These are phyloP conservation scores for Dreissena rostriformis DNA, from an alignment of 1,140 invertebrate species.

Conservation along the genomic window DNA sequence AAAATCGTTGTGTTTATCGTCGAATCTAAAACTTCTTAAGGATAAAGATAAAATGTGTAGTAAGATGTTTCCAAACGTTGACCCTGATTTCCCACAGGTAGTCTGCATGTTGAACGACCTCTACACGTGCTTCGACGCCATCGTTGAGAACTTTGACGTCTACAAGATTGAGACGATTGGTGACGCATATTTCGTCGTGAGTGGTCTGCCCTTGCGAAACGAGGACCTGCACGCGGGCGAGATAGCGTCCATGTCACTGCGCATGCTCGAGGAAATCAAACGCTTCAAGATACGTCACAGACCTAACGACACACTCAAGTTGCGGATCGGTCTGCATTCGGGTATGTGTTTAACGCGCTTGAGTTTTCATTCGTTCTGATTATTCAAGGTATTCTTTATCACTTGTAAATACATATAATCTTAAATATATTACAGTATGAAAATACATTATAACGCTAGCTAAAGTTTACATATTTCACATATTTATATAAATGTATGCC, in stretches of 20 bases:
- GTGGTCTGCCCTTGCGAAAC: conserved; percentile 95
- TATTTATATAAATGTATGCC: too few species aligned
- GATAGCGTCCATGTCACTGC: conserved; percentile 91
- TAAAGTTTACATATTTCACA: too few species aligned
- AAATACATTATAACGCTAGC: too few species aligned
- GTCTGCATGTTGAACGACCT: conserved; percentile 79
- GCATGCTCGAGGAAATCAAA: conserved; percentile 91
- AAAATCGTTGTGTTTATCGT: too few species aligned
- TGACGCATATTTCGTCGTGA: conserved; percentile 80
- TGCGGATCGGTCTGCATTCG: conserved; percentile 96
- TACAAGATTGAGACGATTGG: conserved; percentile 92
- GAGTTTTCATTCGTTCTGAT: too few species aligned
- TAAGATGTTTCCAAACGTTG: too few species aligned
- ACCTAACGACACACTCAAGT: conserved; percentile 91
- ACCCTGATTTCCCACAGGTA: conserved; percentile 56
- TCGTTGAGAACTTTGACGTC: conserved; percentile 94
- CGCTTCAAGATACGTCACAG: conserved; percentile 93
- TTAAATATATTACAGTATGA: too few species aligned
- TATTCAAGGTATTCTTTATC: too few species aligned
- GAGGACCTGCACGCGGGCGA: conserved; percentile 95
- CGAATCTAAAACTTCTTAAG: too few species aligned
- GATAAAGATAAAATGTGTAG: too few species aligned
- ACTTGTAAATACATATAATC: too few species aligned
- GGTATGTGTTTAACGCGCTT: conserved; percentile 82
- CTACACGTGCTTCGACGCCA: conserved; percentile 93